phyloP scores from a whole-genome alignment of 1,140 invertebrate species.

The Hermetia illucens region DNA sequence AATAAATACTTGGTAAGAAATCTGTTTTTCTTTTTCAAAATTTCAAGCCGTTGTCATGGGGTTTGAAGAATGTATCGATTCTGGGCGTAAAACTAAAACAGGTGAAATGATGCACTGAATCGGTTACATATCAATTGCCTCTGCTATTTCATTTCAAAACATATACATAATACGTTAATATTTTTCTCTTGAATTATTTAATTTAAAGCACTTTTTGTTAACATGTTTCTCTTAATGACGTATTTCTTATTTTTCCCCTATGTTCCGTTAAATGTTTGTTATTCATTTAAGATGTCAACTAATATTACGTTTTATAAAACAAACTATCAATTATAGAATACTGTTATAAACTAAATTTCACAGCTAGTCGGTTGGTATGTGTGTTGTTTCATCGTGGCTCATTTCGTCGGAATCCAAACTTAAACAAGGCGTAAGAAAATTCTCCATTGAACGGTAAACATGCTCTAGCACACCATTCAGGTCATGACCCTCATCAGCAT shows the following conservation, averaged over 20 bases:
- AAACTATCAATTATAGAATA: too few relatives aligned
- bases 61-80: neutral
- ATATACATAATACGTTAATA: too few relatives aligned
- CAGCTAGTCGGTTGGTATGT: too few relatives aligned
- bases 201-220: neutral
- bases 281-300: neutral
- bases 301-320: slow-evolving; percentile 22
- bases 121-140: neutral
- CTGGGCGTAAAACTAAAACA: neutral
- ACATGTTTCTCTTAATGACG: neutral
- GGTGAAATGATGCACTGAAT: neutral
- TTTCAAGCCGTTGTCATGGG: neutral
- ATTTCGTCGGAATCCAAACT: slow-evolving; percentile 59
- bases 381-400: neutral
- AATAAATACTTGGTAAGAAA: too few relatives aligned
- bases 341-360: too few relatives aligned
- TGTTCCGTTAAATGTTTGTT: neutral
- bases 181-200: too few relatives aligned
- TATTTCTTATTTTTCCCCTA: neutral
- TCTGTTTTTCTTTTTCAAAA: too few relatives aligned
- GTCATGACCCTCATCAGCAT: slow-evolving; percentile 69
- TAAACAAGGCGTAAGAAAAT: slow-evolving; percentile 70
- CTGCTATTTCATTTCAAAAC: too few relatives aligned
- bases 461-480: slow-evolving; percentile 63
- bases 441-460: slow-evolving; percentile 73